These are phyloP conservation scores for Noctilio leporinus DNA, from an alignment of 2,113 vertebrate genomes.

Conservation along the genomic window DNA sequence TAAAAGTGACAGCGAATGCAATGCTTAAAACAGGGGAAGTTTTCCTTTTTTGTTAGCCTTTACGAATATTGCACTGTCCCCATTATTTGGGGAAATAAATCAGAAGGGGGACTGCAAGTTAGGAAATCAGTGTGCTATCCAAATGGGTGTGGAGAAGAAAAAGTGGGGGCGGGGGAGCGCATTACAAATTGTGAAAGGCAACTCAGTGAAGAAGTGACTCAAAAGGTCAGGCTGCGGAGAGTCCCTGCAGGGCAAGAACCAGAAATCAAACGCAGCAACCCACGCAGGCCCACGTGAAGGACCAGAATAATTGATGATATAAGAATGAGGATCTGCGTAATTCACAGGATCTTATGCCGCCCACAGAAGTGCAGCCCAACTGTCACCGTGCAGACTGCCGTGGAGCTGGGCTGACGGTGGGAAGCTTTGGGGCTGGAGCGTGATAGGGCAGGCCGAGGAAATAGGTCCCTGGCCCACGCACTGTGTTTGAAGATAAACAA, in stretches of 20 bases:
- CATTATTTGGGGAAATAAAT: conserved; percentile 45
- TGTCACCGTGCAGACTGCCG: conserved; percentile 33
- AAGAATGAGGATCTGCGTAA: conserved; percentile 50
- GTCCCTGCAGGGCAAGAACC: conserved; percentile 44
- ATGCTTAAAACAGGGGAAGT: not conserved
- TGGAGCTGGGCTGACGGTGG: not conserved
- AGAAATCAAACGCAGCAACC: conserved; percentile 39
- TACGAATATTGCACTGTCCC: not conserved
- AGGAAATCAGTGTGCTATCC: conserved; percentile 19
- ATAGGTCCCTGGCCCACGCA: not conserved
- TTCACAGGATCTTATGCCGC: conserved; percentile 60
- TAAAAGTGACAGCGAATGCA: not conserved
- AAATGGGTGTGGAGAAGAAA: not conserved
- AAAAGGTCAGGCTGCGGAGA: conserved; percentile 50
- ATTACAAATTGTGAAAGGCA: conserved; percentile 18
- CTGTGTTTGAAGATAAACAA: not conserved
- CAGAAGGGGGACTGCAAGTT: conserved; percentile 45
- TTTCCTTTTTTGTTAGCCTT: not conserved
- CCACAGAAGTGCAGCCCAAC: conserved; percentile 51
- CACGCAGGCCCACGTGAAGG: conserved; percentile 47
- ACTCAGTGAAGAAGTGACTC: conserved; percentile 34
- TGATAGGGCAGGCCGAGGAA: not conserved
- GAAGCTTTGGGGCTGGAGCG: not conserved
- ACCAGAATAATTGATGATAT: conserved; percentile 65
- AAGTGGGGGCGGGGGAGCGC: not conserved